Evolutionary conservation across 2,113 vertebrate species (phyloP).

Genomic region (Lynx canadensis): DNA sequence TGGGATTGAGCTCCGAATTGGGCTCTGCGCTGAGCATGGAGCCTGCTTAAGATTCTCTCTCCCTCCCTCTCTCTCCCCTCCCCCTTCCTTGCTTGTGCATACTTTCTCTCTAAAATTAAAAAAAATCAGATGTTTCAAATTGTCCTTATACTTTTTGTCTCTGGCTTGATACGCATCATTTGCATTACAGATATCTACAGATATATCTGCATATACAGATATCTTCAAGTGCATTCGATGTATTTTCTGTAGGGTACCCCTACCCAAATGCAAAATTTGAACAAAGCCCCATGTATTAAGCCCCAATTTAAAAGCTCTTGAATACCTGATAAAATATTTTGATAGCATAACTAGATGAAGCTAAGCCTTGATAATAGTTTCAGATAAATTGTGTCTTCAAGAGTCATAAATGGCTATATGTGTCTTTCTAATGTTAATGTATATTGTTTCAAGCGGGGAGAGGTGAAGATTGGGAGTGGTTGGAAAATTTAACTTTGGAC

Average conservation of each 20-base stretch:
- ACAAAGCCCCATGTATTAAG: not conserved
- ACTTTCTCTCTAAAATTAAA: not conserved
- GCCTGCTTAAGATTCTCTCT: too few species aligned
- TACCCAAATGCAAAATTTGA: conserved; percentile 25
- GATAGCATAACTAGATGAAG: not conserved
- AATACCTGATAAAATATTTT: conserved; percentile 42
- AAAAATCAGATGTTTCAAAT: not conserved
- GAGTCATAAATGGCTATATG: not conserved
- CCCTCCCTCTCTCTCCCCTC: too few species aligned
- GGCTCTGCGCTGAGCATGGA: too few species aligned
- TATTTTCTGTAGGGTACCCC: not conserved
- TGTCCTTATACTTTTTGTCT: not conserved
- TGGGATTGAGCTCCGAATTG: too few species aligned
- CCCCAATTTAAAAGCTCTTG: conserved; percentile 27
- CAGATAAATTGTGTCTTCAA: not conserved
- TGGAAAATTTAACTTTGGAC: not conserved
- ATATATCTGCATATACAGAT: not conserved
- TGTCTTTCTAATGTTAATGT: conserved; percentile 12
- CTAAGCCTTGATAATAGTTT: not conserved
- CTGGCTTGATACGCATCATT: not conserved
- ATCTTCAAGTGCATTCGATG: not conserved
- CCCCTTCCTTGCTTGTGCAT: too few species aligned
- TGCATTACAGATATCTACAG: not conserved
- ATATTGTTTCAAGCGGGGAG: not conserved
- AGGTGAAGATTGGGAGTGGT: not conserved